Evolutionary conservation across 2,113 vertebrate genomes (phyloP).

Genomic region (Chionomys nivalis): DNA sequence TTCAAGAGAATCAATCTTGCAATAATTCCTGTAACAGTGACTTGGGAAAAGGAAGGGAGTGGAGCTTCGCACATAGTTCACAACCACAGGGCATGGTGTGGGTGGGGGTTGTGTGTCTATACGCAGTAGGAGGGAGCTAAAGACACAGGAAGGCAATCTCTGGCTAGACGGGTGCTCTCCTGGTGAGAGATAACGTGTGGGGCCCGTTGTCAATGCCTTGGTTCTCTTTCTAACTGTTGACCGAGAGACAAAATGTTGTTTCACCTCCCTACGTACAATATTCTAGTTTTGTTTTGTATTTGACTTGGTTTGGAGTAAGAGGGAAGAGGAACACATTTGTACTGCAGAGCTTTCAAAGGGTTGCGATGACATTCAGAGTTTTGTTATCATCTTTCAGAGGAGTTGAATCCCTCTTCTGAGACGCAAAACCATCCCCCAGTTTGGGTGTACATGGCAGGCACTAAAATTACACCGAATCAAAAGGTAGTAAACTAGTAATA

Average conservation of each 20-base stretch:
- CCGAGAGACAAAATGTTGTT: background rate
- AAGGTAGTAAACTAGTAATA: background rate
- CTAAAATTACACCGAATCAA: background rate
- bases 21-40: constrained; percentile 78
- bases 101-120: background rate
- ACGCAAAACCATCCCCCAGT: background rate
- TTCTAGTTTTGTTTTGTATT: constrained; percentile 39
- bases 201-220: background rate
- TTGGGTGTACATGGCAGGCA: background rate
- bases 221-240: background rate
- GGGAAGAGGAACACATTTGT: background rate
- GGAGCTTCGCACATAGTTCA: constrained; percentile 59
- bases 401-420: background rate
- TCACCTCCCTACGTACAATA: background rate
- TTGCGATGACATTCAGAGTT: background rate
- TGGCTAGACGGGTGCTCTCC: background rate
- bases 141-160: background rate
- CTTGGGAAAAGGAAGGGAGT: constrained; percentile 74
- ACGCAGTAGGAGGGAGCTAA: background rate
- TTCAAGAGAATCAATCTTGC: constrained; percentile 69
- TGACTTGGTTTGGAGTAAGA: constrained; percentile 8
- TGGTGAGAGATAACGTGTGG: background rate
- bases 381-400: background rate
- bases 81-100: constrained; percentile 57
- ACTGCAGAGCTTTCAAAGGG: background rate